Evolutionary conservation across 2,113 vertebrate species (phyloP).

Genomic region (Chloroceryle aenea): DNA sequence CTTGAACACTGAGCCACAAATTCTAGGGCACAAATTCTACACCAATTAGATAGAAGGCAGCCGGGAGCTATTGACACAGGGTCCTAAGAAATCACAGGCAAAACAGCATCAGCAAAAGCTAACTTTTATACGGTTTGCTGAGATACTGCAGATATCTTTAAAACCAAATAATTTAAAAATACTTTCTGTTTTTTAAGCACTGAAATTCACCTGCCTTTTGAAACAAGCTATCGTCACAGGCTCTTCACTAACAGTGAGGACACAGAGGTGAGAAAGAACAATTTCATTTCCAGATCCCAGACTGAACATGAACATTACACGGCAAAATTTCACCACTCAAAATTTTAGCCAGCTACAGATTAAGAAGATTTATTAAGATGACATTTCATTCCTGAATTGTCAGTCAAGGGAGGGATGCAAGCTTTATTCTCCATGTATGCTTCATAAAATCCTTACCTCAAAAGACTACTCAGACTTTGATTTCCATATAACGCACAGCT

Average conservation of each 20-base stretch:
- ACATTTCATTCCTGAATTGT: not conserved
- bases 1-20: not conserved
- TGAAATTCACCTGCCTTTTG: not conserved
- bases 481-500: not conserved
- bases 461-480: not conserved
- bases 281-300: not conserved
- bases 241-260: not conserved
- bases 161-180: not conserved
- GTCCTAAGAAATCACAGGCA: not conserved
- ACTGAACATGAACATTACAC: not conserved
- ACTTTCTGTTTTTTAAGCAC: not conserved
- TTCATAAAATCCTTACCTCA: not conserved
- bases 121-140: not conserved
- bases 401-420: not conserved
- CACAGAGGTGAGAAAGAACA: not conserved
- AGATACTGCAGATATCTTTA: not conserved
- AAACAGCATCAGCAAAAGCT: not conserved
- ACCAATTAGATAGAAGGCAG: not conserved
- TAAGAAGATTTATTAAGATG: not conserved
- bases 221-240: not conserved
- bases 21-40: not conserved
- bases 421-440: not conserved
- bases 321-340: not conserved
- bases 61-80: not conserved
- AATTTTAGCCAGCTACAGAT: not conserved